Conservation (phyloP, 2,113 vertebrate genomes). For the Cyprinodon brontotheroides region DNA sequence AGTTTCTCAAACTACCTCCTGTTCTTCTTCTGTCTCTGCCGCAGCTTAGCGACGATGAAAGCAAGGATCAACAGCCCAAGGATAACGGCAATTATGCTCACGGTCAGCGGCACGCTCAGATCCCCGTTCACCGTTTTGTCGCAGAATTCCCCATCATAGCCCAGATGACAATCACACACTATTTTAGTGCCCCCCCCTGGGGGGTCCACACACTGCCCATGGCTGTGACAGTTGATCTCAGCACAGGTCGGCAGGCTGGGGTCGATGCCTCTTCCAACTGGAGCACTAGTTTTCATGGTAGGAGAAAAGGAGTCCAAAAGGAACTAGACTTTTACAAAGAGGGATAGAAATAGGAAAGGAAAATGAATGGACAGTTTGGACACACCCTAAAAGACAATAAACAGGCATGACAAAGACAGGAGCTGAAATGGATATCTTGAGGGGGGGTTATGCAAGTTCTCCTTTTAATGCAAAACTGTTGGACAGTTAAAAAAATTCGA, state of each 20-base stretch:
- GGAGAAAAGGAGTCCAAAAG: background rate
- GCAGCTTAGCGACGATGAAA: slow-evolving; percentile 69
- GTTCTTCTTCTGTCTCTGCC: slow-evolving; percentile 57
- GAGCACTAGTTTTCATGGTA: slow-evolving; percentile 18
- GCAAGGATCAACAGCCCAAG: slow-evolving; percentile 68
- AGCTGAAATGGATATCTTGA: background rate
- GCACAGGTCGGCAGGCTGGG: slow-evolving; percentile 70
- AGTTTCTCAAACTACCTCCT: slow-evolving; percentile 60
- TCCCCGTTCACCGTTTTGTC: slow-evolving; percentile 74
- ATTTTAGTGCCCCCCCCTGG: slow-evolving; percentile 45
- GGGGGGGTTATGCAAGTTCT: background rate
- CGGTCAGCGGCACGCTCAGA: slow-evolving; percentile 57
- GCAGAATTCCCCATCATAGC: slow-evolving; percentile 81
- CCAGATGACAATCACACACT: slow-evolving; percentile 81
- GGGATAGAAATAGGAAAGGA: background rate
- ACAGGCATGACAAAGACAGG: background rate
- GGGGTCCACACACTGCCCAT: slow-evolving; percentile 71
- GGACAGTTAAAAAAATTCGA: background rate
- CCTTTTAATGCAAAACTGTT: background rate
- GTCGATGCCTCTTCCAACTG: slow-evolving; percentile 37
- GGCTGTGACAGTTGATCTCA: slow-evolving; percentile 71
- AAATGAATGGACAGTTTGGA: background rate
- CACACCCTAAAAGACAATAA: slow-evolving; percentile 26
- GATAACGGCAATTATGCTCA: slow-evolving; percentile 74
- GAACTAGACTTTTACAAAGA: background rate